Evolutionary conservation across 1,140 invertebrate species (phyloP).

Genomic region (Cydia fagiglandana): DNA sequence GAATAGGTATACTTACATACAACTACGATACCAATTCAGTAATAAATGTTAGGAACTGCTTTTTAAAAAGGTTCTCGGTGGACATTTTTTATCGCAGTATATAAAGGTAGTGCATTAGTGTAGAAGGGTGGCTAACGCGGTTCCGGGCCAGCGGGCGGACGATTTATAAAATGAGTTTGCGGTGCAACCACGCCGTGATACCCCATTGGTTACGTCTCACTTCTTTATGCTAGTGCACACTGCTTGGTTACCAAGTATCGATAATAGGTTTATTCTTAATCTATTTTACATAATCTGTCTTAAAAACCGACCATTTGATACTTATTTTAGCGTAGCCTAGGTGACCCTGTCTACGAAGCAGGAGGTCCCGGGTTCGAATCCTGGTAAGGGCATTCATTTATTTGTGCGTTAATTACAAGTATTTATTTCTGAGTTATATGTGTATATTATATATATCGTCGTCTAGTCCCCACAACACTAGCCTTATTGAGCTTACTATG

Average conservation of each 20-base stretch:
- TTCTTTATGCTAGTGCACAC: constrained; percentile 62
- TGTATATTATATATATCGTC: too few relatives aligned
- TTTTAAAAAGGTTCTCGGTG: neutral
- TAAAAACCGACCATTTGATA: neutral
- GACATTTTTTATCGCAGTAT: constrained; percentile 38
- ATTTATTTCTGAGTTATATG: too few relatives aligned
- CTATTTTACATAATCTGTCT: too few relatives aligned
- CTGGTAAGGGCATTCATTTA: too few relatives aligned
- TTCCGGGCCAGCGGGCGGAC: constrained; percentile 69
- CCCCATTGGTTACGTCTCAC: constrained; percentile 78
- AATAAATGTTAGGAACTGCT: constrained; percentile 4
- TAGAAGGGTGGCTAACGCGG: constrained; percentile 67
- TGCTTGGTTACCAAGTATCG: neutral
- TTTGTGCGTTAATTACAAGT: too few relatives aligned
- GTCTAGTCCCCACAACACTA: too few relatives aligned
- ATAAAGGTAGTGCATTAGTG: constrained; percentile 53
- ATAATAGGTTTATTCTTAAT: neutral
- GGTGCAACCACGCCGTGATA: constrained; percentile 75
- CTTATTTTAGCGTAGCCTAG: neutral
- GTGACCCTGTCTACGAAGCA: too few relatives aligned
- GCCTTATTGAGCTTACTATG: too few relatives aligned
- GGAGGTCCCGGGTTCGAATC: too few relatives aligned
- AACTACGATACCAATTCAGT: too few relatives aligned
- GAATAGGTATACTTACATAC: neutral
- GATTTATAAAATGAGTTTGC: constrained; percentile 79